Conservation (phyloP, 2,113 vertebrate genomes). For the Patagioenas fasciata region DNA sequence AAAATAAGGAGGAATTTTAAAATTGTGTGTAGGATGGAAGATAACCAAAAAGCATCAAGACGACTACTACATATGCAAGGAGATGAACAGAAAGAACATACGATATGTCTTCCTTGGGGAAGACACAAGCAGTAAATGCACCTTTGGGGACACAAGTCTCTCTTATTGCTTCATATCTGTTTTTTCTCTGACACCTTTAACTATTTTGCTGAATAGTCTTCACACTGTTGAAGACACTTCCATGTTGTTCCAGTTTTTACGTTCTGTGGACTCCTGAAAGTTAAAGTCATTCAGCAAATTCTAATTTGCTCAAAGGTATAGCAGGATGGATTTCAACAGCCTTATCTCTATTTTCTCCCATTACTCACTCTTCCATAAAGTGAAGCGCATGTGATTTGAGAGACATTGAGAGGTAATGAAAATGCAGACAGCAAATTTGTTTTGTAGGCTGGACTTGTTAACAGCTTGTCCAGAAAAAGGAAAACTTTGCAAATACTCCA, state of each 20-base stretch:
- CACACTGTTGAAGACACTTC: background rate
- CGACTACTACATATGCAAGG: background rate
- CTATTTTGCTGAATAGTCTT: background rate
- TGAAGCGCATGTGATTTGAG: background rate
- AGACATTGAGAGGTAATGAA: background rate
- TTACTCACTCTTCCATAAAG: background rate
- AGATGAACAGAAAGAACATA: background rate
- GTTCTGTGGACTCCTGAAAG: background rate
- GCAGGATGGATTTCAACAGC: background rate
- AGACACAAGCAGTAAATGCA: background rate
- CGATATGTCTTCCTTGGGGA: background rate
- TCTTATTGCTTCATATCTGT: background rate
- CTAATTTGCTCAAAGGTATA: background rate
- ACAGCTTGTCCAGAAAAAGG: background rate
- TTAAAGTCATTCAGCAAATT: background rate
- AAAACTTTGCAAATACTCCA: background rate
- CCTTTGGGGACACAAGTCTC: background rate
- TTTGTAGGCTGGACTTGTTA: background rate
- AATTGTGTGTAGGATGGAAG: background rate
- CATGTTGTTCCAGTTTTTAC: background rate
- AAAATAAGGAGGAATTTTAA: background rate
- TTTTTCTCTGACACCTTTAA: background rate
- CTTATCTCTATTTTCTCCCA: background rate
- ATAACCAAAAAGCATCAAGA: background rate
- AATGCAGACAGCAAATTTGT: background rate